phyloP scores from a whole-genome alignment of 2,797 vertebrate species.

The Centroberyx gerrardi region DNA sequence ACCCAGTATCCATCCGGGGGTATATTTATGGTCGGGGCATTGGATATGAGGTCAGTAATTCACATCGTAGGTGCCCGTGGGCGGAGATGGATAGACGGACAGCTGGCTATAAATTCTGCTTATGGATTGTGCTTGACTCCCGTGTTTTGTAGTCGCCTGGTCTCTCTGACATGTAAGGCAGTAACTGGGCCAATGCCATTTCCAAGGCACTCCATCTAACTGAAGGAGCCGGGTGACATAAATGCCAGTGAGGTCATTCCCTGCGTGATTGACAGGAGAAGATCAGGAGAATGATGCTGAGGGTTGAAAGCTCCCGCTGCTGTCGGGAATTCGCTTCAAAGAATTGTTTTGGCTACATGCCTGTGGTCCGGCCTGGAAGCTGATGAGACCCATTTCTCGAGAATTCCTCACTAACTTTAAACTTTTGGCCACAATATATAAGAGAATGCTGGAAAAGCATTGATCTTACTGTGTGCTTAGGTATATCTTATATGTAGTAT shows the following conservation, averaged over 20 bases:
- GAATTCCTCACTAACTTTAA: conserved; percentile 49
- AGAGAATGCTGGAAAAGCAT: not conserved
- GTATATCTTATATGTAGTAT: not conserved
- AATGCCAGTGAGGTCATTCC: conserved; percentile 62
- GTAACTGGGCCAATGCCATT: conserved; percentile 52
- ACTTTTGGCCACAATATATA: conserved; percentile 16
- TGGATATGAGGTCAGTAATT: conserved; percentile 55
- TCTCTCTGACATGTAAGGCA: conserved; percentile 36
- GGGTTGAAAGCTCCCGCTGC: conserved; percentile 39
- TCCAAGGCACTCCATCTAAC: conserved; percentile 62
- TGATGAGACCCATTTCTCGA: conserved; percentile 32
- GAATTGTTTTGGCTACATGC: conserved; percentile 36
- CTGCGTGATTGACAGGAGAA: conserved; percentile 56
- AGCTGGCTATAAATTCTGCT: conserved; percentile 53
- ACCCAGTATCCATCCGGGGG: not conserved
- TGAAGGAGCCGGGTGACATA: conserved; percentile 54
- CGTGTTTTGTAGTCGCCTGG: conserved; percentile 5
- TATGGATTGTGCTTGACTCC: conserved; percentile 34
- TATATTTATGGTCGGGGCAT: conserved; percentile 48
- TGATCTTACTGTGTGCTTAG: not conserved
- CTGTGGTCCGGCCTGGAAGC: conserved; percentile 30
- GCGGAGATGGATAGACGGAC: conserved; percentile 55
- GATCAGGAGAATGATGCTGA: conserved; percentile 42
- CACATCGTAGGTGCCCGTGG: conserved; percentile 45
- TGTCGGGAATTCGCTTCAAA: conserved; percentile 60